These are phyloP conservation scores for Arbacia lixula DNA, from an alignment of 53 echinoderm and acorn worm species.

Conservation along the genomic window DNA sequence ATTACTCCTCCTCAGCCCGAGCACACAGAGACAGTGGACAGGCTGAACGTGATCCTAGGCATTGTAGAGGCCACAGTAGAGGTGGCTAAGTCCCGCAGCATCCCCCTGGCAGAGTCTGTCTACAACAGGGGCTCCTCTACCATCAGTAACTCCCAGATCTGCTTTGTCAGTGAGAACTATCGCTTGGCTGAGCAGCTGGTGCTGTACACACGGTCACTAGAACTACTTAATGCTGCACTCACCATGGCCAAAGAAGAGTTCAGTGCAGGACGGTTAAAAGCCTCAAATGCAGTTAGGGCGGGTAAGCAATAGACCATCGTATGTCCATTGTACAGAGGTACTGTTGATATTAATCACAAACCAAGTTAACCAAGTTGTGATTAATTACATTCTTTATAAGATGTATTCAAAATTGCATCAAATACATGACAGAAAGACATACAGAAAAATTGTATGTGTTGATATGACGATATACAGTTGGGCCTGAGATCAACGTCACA, in stretches of 20 bases:
- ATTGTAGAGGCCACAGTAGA: constrained; percentile 89
- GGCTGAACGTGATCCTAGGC: constrained; percentile 80
- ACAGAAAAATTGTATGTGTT: too few species aligned
- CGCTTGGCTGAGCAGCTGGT: constrained; percentile 96
- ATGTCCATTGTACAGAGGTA: too few species aligned
- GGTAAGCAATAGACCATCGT: too few species aligned
- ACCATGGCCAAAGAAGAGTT: constrained; percentile 90
- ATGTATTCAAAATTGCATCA: too few species aligned
- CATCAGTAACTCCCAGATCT: constrained; percentile 69
- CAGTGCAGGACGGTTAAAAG: constrained; percentile 73
- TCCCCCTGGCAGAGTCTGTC: constrained; percentile 90
- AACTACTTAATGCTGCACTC: constrained; percentile 84
- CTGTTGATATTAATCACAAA: too few species aligned
- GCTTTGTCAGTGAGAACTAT: constrained; percentile 91
- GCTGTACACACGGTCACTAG: constrained; percentile 81
- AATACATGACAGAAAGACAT: too few species aligned
- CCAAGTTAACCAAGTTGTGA: too few species aligned
- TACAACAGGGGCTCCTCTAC: constrained; percentile 61
- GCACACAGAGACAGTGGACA: constrained; percentile 93
- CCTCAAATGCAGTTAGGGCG: constrained; percentile 92
- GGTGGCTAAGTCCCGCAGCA: constrained; percentile 81
- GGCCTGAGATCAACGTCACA: too few species aligned
- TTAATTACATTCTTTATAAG: too few species aligned
- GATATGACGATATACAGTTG: too few species aligned
- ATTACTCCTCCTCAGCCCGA: constrained; percentile 76